Conservation (phyloP, 2,888 invertebrate genomes). For the Sinohyriopsis cumingii region DNA sequence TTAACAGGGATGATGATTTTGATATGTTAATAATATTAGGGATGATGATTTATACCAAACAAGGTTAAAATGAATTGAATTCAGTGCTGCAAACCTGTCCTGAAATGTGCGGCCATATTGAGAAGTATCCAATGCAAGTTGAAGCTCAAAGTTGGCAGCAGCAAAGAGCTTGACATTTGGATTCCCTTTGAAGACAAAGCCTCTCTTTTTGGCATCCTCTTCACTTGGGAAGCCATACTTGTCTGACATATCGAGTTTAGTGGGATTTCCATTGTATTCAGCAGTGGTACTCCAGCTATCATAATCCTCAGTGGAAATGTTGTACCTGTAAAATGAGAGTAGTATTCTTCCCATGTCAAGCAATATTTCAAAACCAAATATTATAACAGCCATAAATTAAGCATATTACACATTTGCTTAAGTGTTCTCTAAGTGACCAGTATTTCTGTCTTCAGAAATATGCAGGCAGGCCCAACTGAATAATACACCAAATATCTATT, state of each 20-base stretch:
- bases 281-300: constrained; percentile 64
- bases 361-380: no score
- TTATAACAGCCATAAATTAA: no score
- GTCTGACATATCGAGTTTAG: constrained; percentile 50
- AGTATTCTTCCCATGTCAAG: no score
- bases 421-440: no score
- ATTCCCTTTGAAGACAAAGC: constrained; percentile 67
- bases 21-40: no score
- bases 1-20: no score
- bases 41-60: no score
- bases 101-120: constrained; percentile 71
- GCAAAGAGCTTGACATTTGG: constrained; percentile 68
- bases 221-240: constrained; percentile 52
- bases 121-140: constrained; percentile 69
- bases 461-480: no score
- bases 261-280: constrained; percentile 38
- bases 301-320: constrained; percentile 70
- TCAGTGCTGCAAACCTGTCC: constrained; percentile 62
- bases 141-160: constrained; percentile 55
- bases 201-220: constrained; percentile 52
- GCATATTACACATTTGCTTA: no score
- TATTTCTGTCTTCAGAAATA: no score
- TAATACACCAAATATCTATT: background rate
- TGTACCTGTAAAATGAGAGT: constrained; percentile 57
- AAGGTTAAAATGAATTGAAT: background rate